Base-by-base conservation (phyloP, 2,797 vertebrate species). In the Gorsachius magnificus region DNA sequence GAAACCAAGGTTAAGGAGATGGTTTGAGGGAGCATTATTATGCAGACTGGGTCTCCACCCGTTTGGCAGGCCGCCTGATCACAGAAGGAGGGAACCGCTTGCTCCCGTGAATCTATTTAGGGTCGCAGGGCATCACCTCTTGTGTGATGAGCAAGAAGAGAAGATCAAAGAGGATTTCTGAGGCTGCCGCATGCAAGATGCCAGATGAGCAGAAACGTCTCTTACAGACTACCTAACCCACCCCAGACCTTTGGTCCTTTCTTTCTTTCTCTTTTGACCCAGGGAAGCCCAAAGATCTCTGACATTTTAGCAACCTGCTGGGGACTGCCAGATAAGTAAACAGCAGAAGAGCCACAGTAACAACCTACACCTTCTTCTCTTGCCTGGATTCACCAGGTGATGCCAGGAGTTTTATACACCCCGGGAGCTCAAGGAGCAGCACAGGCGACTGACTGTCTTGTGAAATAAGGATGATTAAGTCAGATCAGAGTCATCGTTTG, bases 381-480 rank as follows among this genome's bases (percentile, higher is more conserved):
- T 20, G 63, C 54, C 60, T 70, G 75, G 31, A 64, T 76, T 89
- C 64, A 66, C 22, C n/a, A 66, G 18, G 33, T 77, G 70, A 74
- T 6, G 6, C 57, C 69, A 57, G 61, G 56, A 91, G 31, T 50
- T 94, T 92, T 50, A 66, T 76, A 63, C 0, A 0, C 14, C 53
- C 70, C 14, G 19, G 26, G 46, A 89, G 64, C 74, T 61, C 35
- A 72, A 78, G 61, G 56, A 90, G 56, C 66, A 86, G 64, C 77
- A 84, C 0, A 7, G 90, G 74, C 3, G 15, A 86, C 83, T 74
- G 91, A 75, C 43, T 90, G 80, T 29, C 90, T 53, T 76, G 69
- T 93, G 78, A 96, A 93, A 90, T 56, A 90, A 79, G 51, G 76
- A 78, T 94, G 70, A 93, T 87, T 93, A 94, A 91, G 80, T 93